Conservation (phyloP, 2,113 vertebrate species). For the Thalassarche chlororhynchos region DNA sequence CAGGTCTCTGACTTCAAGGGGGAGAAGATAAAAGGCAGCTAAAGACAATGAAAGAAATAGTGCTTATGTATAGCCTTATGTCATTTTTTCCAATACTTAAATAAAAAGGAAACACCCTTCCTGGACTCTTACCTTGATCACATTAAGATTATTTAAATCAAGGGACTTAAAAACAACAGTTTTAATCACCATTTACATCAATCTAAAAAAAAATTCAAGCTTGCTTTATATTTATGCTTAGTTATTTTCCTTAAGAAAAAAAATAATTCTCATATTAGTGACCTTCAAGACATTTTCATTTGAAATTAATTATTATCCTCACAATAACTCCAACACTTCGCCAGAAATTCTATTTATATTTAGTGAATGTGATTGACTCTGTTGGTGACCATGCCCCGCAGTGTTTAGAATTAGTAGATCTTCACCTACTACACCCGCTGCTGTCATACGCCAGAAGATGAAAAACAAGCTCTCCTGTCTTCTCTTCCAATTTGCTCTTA, state of each 20-base stretch:
- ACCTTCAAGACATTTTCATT: neutral
- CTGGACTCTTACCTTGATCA: neutral
- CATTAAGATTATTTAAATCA: neutral
- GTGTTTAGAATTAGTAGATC: neutral
- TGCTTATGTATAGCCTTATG: neutral
- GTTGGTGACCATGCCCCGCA: neutral
- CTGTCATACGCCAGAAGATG: neutral
- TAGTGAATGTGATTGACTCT: neutral
- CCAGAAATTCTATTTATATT: neutral
- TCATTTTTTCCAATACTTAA: neutral
- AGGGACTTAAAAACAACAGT: neutral
- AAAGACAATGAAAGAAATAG: neutral
- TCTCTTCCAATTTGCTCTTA: neutral
- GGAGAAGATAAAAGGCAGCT: neutral
- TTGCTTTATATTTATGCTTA: neutral
- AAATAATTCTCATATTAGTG: neutral
- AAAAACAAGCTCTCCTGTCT: neutral
- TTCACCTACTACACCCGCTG: neutral
- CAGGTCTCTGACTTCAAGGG: neutral
- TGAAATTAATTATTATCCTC: neutral
- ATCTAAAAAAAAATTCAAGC: neutral
- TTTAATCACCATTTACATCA: neutral
- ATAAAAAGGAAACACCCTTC: neutral
- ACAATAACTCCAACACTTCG: neutral
- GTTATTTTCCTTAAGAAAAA: neutral